These are phyloP conservation scores for Cryptocephalus primarius DNA, from an alignment of 2,888 invertebrate genomes.

Conservation along the genomic window DNA sequence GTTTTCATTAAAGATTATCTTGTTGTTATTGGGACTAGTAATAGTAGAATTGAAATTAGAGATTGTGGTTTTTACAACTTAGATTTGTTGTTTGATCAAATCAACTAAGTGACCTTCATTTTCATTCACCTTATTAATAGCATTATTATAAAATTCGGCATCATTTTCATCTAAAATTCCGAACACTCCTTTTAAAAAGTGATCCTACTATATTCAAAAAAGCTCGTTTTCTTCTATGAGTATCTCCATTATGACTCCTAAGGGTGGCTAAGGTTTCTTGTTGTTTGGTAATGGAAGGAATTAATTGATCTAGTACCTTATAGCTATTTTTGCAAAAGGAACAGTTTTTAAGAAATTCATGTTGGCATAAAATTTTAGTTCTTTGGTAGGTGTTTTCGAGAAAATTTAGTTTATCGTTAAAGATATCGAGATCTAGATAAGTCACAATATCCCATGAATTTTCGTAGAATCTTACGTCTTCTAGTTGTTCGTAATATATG, in stretches of 20 bases:
- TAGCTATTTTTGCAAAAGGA: background rate
- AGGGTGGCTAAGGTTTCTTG: background rate
- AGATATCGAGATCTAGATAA: slow-evolving; percentile 4
- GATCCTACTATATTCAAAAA: slow-evolving; percentile 6
- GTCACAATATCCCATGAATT: slow-evolving; percentile 5
- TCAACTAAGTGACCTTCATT: slow-evolving; percentile 3
- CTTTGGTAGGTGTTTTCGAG: background rate
- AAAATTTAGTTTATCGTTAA: slow-evolving; percentile 3
- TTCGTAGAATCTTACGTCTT: slow-evolving; percentile 3
- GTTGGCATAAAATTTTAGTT: slow-evolving; percentile 1
- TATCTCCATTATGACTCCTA: no score
- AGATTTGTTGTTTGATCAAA: slow-evolving; percentile 6
- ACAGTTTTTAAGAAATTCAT: background rate
- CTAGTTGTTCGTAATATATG: slow-evolving; percentile 5
- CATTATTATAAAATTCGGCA: slow-evolving; percentile 5
- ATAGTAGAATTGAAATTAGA: slow-evolving; percentile 7
- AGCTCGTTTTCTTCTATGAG: slow-evolving; percentile 2
- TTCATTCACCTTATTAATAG: slow-evolving; percentile 2
- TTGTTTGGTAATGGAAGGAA: slow-evolving; percentile 1
- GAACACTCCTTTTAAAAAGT: slow-evolving; percentile 8
- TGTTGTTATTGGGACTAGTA: slow-evolving; percentile 3
- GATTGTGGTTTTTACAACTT: slow-evolving; percentile 6
- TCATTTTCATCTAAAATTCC: slow-evolving; percentile 7
- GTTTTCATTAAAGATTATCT: slow-evolving; percentile 4
- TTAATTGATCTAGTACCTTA: background rate